A percentile compares a stretch with the other conserved stretches of the same genome.
Conservation (phyloP, 2,113 vertebrate species). For the Malurus alboscapulatus region DNA sequence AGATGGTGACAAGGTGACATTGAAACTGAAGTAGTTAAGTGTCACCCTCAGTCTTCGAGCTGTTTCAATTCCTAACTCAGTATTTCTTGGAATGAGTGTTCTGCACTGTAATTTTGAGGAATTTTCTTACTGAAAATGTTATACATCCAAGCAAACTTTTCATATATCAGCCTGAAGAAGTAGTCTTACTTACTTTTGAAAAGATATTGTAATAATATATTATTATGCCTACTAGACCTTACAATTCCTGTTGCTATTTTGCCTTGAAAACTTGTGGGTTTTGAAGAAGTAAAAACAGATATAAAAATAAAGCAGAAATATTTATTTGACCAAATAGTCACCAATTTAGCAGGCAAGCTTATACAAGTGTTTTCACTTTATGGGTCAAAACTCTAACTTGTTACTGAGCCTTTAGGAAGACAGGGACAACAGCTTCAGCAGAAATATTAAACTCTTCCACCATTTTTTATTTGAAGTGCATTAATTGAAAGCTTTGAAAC, state of each 20-base stretch:
- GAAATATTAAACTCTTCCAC: neutral
- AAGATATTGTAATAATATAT: neutral
- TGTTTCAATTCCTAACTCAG: neutral
- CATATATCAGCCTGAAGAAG: neutral
- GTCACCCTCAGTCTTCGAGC: neutral
- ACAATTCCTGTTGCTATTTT: neutral
- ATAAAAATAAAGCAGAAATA: neutral
- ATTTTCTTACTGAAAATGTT: neutral
- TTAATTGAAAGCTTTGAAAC: neutral
- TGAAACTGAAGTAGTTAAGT: neutral
- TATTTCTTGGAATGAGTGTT: neutral
- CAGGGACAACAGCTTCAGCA: neutral
- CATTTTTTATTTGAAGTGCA: neutral
- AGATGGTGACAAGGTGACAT: neutral
- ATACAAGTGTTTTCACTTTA: neutral
- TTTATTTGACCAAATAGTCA: neutral
- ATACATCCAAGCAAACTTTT: neutral
- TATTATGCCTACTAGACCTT: neutral
- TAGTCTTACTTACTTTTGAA: neutral
- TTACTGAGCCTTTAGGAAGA: neutral
- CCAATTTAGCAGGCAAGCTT: neutral
- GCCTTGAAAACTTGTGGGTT: neutral
- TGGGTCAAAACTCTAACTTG: neutral
- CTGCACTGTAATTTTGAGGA: neutral
- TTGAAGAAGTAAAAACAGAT: neutral